These are phyloP conservation scores for Lates japonicus DNA, from an alignment of 2,797 vertebrate genomes.

Conservation along the genomic window DNA sequence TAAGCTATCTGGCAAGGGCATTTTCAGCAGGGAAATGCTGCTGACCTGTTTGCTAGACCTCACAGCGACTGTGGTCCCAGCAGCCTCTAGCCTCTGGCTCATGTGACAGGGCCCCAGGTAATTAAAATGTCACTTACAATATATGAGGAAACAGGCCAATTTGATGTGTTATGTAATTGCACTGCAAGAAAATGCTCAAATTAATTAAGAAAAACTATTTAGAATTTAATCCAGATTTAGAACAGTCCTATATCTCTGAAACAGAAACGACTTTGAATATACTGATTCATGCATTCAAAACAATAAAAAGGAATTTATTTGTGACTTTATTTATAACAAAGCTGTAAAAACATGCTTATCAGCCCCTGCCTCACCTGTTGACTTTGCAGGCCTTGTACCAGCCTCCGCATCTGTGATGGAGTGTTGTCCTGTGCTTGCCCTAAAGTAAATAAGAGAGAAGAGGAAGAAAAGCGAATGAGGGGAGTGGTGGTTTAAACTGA, in stretches of 20 bases:
- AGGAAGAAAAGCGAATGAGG: constrained; percentile 48
- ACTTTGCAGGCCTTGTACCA: constrained; percentile 98
- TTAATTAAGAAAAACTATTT: not conserved
- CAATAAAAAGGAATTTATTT: not conserved
- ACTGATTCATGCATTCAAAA: not conserved
- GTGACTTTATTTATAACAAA: not conserved
- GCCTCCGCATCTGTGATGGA: constrained; percentile 93
- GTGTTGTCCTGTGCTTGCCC: constrained; percentile 93
- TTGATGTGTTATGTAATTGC: too few relatives aligned
- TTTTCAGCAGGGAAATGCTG: not conserved
- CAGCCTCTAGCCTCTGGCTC: constrained; percentile 95
- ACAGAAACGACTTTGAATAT: too few relatives aligned
- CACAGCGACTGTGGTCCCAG: constrained; percentile 91
- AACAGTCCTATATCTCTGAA: too few relatives aligned
- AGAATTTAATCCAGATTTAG: not conserved
- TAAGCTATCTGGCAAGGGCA: constrained; percentile 1
- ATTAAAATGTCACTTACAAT: too few relatives aligned
- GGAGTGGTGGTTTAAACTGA: constrained; percentile 40
- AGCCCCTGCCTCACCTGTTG: constrained; percentile 88
- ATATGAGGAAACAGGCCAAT: too few relatives aligned
- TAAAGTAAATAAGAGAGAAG: constrained; percentile 76
- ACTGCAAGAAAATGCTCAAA: not conserved
- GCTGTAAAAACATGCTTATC: constrained; percentile 22
- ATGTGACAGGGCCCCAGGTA: constrained; percentile 94
- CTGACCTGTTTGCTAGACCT: constrained; percentile 93